phyloP scores from a whole-genome alignment of 2,888 invertebrate genomes.

The Biston betularia region DNA sequence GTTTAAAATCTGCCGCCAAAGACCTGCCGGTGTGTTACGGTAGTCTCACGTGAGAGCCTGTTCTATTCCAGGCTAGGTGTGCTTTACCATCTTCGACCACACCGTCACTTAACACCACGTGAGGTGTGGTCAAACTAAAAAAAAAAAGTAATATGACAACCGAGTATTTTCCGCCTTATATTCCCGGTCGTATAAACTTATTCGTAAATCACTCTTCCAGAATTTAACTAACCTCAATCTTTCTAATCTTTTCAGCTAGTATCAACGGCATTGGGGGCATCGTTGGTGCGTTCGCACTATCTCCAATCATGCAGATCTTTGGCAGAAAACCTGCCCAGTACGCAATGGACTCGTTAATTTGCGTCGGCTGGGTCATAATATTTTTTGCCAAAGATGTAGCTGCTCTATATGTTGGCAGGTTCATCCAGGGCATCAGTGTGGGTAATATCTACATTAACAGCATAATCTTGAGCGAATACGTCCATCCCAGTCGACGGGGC shows the following conservation, averaged over 20 bases:
- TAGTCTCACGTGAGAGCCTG: no score
- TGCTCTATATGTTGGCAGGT: constrained; percentile 50
- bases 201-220: neutral
- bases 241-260: constrained; percentile 49
- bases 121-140: no score
- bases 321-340: constrained; percentile 54
- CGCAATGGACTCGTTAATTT: constrained; percentile 35
- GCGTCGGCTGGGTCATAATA: constrained; percentile 56
- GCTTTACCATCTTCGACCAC: no score
- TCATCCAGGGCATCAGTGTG: constrained; percentile 54
- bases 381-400: constrained; percentile 49
- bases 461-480: constrained; percentile 57
- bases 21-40: no score
- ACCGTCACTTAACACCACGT: no score
- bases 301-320: constrained; percentile 53
- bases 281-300: constrained; percentile 52
- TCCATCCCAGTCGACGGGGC: constrained; percentile 55
- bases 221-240: neutral
- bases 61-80: no score
- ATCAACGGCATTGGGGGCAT: constrained; percentile 54
- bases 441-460: constrained; percentile 53
- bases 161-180: no score
- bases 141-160: no score
- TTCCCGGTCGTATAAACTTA: no score
- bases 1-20: no score